Percentiles rank a stretch among this genome's conserved stretches.
Conservation (phyloP, 2,888 invertebrate species). For the Griposia aprilina region DNA sequence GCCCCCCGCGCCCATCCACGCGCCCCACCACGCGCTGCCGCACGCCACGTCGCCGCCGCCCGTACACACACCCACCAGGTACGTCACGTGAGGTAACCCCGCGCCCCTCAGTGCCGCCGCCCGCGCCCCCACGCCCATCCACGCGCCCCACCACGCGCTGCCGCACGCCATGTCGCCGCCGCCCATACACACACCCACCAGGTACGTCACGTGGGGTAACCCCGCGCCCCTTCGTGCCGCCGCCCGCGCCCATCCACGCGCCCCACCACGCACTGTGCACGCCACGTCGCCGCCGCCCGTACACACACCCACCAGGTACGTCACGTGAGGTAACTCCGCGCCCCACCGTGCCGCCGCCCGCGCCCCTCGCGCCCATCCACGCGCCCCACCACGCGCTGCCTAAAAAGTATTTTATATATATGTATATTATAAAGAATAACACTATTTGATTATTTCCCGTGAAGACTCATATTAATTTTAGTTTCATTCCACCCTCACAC, state of each 20-base stretch:
- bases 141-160: slow-evolving; percentile 88
- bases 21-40: slow-evolving; percentile 89
- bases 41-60: slow-evolving; percentile 23
- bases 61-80: slow-evolving; percentile 26
- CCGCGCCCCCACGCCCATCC: slow-evolving; percentile 93
- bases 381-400: neutral
- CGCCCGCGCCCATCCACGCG: slow-evolving; percentile 87
- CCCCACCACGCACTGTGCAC: slow-evolving; percentile 85
- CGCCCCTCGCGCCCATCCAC: neutral
- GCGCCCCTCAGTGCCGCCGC: neutral
- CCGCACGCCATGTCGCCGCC: slow-evolving; percentile 61
- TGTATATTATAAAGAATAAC: too few relatives aligned
- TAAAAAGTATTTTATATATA: too few relatives aligned
- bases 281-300: slow-evolving; percentile 18
- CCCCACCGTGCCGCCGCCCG: neutral
- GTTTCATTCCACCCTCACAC: too few relatives aligned
- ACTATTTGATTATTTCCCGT: too few relatives aligned
- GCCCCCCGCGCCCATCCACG: slow-evolving; percentile 90
- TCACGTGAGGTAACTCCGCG: neutral
- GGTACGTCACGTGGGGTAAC: slow-evolving; percentile 10
- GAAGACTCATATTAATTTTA: too few relatives aligned
- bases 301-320: slow-evolving; percentile 28
- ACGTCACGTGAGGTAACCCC: slow-evolving; percentile 1
- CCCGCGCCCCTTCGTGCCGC: slow-evolving; percentile 74
- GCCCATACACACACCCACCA: slow-evolving; percentile 21